Conservation (phyloP, 2,113 vertebrate genomes). For the Sinocyclocheilus rhinocerous region DNA sequence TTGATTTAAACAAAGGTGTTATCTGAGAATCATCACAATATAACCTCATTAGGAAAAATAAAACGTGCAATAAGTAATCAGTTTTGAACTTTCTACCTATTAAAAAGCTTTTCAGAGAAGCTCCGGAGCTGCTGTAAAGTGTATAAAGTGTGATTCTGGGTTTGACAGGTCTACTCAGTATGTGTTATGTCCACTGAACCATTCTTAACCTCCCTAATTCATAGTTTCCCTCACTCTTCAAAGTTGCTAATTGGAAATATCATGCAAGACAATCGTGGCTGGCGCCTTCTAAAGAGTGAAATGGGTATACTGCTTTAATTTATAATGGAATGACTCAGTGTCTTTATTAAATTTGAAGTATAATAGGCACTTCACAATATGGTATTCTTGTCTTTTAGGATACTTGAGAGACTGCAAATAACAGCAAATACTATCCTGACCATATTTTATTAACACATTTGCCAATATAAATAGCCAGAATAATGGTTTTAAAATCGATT, state of each 20-base stretch:
- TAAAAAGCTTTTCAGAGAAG: not conserved
- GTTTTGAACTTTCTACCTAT: not conserved
- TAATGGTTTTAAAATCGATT: not conserved
- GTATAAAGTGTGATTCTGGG: constrained; percentile 29
- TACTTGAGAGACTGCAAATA: not conserved
- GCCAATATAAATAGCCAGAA: not conserved
- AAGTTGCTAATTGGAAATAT: constrained; percentile 63
- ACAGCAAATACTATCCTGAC: not conserved
- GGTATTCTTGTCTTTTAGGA: not conserved
- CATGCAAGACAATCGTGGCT: constrained; percentile 55
- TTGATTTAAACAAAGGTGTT: not conserved
- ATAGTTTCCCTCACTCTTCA: constrained; percentile 62
- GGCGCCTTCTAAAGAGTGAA: constrained; percentile 2
- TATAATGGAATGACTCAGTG: not conserved
- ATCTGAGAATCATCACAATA: not conserved
- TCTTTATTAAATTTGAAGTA: not conserved
- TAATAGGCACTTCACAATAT: not conserved
- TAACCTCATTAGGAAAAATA: not conserved
- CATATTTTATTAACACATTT: not conserved
- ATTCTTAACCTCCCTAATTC: constrained; percentile 70
- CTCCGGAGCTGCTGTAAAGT: not conserved
- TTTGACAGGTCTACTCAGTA: constrained; percentile 59
- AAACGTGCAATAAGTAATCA: not conserved
- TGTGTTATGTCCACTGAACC: constrained; percentile 60
- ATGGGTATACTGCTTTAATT: not conserved